These are phyloP conservation scores for Chelonus insularis DNA, from an alignment of 1,140 invertebrate species.

Conservation along the genomic window DNA sequence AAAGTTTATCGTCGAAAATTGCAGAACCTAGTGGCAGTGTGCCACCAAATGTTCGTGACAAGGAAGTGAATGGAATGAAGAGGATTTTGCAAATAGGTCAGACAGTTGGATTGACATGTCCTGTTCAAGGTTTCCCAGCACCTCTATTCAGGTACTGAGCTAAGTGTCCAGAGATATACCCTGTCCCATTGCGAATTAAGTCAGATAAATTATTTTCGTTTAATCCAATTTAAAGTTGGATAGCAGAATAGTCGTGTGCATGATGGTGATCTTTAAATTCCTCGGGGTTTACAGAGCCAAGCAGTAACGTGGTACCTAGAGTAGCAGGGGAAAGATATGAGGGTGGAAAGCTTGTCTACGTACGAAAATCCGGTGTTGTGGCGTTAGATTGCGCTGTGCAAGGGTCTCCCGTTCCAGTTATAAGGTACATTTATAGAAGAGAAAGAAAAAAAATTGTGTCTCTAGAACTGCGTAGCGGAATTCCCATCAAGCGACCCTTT, in stretches of 20 bases:
- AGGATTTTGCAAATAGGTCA: conserved; percentile 50
- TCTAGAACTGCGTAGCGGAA: background rate
- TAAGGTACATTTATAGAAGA: conserved; percentile 60
- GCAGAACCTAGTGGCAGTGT: conserved; percentile 60
- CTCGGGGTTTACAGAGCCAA: conserved; percentile 66
- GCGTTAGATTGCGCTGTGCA: conserved; percentile 67
- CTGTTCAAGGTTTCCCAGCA: conserved; percentile 71
- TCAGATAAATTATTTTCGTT: background rate
- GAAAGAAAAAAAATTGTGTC: conserved; percentile 54
- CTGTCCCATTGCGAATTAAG: conserved; percentile 41
- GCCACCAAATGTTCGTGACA: conserved; percentile 59
- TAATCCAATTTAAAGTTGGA: background rate
- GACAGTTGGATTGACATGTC: conserved; percentile 67
- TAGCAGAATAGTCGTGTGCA: background rate
- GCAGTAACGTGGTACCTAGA: conserved; percentile 69
- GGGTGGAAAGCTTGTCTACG: conserved; percentile 68
- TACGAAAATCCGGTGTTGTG: conserved; percentile 60
- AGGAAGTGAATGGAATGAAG: conserved; percentile 53
- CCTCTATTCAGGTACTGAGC: conserved; percentile 68
- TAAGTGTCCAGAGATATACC: conserved; percentile 47
- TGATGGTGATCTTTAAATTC: background rate
- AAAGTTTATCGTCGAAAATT: conserved; percentile 33
- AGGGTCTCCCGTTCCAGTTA: conserved; percentile 67
- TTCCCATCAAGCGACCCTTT: conserved; percentile 1
- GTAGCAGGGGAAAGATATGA: conserved; percentile 68